Base-by-base conservation (phyloP, 2,113 vertebrate species). In the Fulmarus glacialis region DNA sequence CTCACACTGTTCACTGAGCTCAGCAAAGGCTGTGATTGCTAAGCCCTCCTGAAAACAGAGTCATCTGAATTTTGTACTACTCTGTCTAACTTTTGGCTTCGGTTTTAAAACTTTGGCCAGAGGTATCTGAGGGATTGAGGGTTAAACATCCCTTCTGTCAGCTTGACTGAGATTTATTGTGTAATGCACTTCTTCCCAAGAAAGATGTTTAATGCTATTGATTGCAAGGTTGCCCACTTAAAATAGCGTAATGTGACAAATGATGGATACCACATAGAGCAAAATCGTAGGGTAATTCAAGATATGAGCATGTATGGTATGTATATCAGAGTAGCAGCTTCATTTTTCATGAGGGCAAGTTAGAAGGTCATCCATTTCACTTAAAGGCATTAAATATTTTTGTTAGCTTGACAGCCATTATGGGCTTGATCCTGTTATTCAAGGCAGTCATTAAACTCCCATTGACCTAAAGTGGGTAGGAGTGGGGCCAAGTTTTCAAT, bases 201-300 rank as follows among this genome's bases (percentile, higher is more conserved):
- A 91, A 94, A 91, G 93, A 84, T 89, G 68, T 90, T 97, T 95
- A 95, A 92, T n/a, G 45, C 52, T 96, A 96, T 93, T 96, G 92
- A 96, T 94, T 95, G 84, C 78, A 93, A 97, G 85, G 82, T 78
- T 95, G 77, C 74, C 87, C 91, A 90, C 84, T 95, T 95, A 97
- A 93, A 95, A 90, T 94, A 95, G 38, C 12, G 4, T 97, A 97
- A 96, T 89, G 87, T 94, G 95, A 96, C 96, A 97, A 84, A 77
- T 95, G 92, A 97, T 90, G 62, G 87, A 95, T 92, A 62, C 66
- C 77, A 77, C 58, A 79, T 1, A 71, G 75, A 87, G 34, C 26
- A 73, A 89, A 97, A 97, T 47, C 87, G 79, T 80, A 82, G 86
- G 38, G 73, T 93, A 93, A 97, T 96, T 91, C 81, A 87, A 95